A percentile compares a stretch with the other conserved stretches of the same genome.
These are phyloP conservation scores for chimpanzee (Pan troglodytes) DNA, from an alignment of 2,113 vertebrate genomes.

Conservation along the genomic window DNA sequence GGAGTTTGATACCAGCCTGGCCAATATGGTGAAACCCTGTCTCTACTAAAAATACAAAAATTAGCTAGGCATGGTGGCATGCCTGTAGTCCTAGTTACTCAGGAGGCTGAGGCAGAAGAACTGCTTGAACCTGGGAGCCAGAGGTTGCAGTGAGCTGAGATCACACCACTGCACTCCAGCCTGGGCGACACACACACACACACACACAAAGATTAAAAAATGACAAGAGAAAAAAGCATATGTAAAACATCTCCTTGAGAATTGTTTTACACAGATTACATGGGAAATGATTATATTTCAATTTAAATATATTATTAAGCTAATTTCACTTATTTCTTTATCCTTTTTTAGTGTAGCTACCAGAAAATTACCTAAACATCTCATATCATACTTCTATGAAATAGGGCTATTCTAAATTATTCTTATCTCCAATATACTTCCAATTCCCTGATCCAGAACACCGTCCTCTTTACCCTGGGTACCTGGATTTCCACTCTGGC, in stretches of 20 bases:
- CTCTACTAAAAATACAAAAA: no score
- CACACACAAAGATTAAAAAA: no score
- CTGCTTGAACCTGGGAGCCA: no score
- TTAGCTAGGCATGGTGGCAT: no score
- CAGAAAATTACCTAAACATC: not conserved
- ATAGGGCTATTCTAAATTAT: not conserved
- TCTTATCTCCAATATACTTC: not conserved
- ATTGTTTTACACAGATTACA: not conserved
- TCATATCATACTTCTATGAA: not conserved
- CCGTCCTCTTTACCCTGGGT: not conserved
- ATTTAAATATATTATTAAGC: not conserved
- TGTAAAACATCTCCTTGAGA: not conserved
- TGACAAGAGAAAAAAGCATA: not conserved
- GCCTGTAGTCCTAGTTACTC: no score
- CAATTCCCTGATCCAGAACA: not conserved
- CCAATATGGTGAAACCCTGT: no score
- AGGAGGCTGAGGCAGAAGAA: no score
- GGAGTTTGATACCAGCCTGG: no score
- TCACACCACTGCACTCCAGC: no score
- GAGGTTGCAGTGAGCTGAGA: no score
- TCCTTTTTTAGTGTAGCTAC: not conserved
- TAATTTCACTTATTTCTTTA: not conserved
- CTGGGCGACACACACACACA: no score
- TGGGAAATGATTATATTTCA: not conserved
- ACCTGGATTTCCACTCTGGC: not conserved